These are phyloP conservation scores for Sialia sialis DNA, from an alignment of 2,113 vertebrate genomes.

Conservation along the genomic window DNA sequence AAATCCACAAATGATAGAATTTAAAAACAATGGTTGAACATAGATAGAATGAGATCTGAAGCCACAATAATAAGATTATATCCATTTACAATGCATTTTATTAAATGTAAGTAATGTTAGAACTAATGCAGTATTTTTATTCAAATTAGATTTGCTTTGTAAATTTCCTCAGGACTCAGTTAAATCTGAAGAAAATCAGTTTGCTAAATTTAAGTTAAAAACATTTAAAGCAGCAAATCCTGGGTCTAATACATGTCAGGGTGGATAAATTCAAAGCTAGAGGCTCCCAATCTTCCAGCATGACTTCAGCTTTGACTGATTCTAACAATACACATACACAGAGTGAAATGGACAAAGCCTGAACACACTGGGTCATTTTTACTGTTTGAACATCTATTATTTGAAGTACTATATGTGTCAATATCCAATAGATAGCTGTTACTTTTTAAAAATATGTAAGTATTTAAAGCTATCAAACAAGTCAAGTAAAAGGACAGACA, in stretches of 20 bases:
- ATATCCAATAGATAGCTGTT: background rate
- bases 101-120: background rate
- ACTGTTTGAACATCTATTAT: background rate
- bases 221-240: background rate
- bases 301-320: background rate
- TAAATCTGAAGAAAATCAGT: background rate
- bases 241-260: background rate
- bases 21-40: background rate
- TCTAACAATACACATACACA: accelerated
- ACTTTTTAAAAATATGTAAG: background rate
- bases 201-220: background rate
- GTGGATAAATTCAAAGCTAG: background rate
- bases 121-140: background rate
- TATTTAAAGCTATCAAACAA: background rate
- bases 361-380: background rate
- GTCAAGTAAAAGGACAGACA: background rate
- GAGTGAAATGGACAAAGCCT: background rate
- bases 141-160: background rate
- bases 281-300: background rate
- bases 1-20: background rate
- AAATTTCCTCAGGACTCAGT: background rate
- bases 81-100: background rate
- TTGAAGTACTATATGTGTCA: background rate
- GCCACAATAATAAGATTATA: background rate
- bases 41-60: background rate